Base-by-base conservation (phyloP, 2,113 vertebrate genomes). In the Campylomormyrus tamandua region DNA sequence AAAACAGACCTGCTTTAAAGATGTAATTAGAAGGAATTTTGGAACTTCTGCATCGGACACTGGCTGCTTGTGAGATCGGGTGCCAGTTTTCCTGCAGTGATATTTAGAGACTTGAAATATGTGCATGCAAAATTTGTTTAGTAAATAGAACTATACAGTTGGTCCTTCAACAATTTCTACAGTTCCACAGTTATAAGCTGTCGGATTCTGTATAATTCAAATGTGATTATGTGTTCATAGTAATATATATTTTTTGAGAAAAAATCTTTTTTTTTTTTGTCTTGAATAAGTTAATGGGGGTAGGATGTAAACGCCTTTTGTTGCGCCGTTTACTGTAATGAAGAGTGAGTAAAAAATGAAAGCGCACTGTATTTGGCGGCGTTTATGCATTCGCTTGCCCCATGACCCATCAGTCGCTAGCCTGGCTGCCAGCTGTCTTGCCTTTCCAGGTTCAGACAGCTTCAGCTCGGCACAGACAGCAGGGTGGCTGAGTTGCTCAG, bases 401-500 rank as follows among this genome's bases (percentile, higher is more conserved):
- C 46, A n/a, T 56, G 52, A 53, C 31, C 89, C 53, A 42, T 49
- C 42, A 48, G 89, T 86, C 46, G 83, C 58, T 48, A 42, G 31
- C 49, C 89, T 48, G 42, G 62, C 83, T 90, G 84, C 45, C 56
- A 50, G 84, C 84, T 90, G 89, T 80, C 89, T 49, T 66, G 45
- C 92, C 6, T 83, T 62, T 93, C 88, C 92, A 99, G 98, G 87
- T 98, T 97, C 90, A 96, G 97, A 91, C 97, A 97, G 92, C 94
- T 99, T 87, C 98, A 99, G 91, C 94, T 98, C 91, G 97, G 95
- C 90, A 96, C 97, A 27, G 98, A 98, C 94, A 97, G 96, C 94
- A 97, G 96, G 91, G 94, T 97, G 50, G 93, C 97, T 49, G 98
- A 99, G 92, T 95, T 98, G 94, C 96, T 97, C 92, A 98, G 96